These are phyloP conservation scores for Allygus modestus DNA, from an alignment of 2,888 invertebrate species.

Conservation along the genomic window DNA sequence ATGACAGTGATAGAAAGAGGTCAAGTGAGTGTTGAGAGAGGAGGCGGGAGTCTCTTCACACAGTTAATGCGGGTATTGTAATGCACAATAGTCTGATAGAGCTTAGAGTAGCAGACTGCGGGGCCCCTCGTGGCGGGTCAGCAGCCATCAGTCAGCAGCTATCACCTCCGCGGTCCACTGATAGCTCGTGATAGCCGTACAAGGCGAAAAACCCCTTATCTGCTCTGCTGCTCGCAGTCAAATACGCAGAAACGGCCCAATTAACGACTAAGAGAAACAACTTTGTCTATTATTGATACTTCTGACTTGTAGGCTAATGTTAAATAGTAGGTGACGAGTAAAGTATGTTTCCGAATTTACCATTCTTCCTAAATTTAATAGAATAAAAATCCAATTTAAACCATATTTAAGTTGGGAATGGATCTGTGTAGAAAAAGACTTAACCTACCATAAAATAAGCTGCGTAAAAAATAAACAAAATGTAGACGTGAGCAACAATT, in stretches of 20 bases:
- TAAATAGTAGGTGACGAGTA: too few relatives aligned
- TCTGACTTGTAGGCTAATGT: too few relatives aligned
- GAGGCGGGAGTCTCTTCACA: constrained; percentile 14
- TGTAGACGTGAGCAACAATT: too few relatives aligned
- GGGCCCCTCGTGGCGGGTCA: constrained; percentile 28
- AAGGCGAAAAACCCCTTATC: constrained; percentile 6
- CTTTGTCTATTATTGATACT: too few relatives aligned
- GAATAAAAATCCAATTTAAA: too few relatives aligned
- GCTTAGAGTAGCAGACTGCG: constrained; percentile 12
- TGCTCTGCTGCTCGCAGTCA: background rate
- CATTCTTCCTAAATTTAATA: too few relatives aligned
- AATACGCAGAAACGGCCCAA: background rate
- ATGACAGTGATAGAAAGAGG: background rate
- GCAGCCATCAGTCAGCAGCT: constrained; percentile 4
- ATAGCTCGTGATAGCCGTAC: constrained; percentile 6
- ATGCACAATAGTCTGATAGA: background rate
- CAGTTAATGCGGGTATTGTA: constrained; percentile 48
- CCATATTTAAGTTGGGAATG: too few relatives aligned
- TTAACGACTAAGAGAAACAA: background rate
- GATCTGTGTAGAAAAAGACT: too few relatives aligned
- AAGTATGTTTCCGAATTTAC: too few relatives aligned
- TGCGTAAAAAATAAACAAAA: too few relatives aligned
- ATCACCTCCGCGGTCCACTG: background rate
- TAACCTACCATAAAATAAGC: too few relatives aligned
- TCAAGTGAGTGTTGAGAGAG: background rate